Base-by-base conservation (phyloP, 2,113 vertebrate species). In the Salvelinus sp. region DNA sequence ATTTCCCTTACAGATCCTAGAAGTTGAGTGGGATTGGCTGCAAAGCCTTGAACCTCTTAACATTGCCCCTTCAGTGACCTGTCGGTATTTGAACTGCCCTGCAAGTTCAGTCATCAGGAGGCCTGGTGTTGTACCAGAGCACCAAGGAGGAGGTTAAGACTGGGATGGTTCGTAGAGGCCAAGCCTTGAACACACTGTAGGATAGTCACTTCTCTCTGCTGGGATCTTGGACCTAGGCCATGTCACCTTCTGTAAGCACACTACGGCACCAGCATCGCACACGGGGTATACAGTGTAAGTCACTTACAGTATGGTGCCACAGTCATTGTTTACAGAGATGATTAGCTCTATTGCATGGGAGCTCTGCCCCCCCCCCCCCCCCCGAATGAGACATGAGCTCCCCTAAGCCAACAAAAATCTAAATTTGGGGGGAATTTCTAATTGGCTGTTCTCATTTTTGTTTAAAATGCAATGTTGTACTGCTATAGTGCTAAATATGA, bases 21-120 rank as follows among this genome's bases (percentile, higher is more conserved):
- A 87, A 83, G 85, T 90, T 88, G 87, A 83, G 83, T 84, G 87
- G 87, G 86, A 90, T 88, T 90, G 87, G 86, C 88, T 86, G 86
- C 83, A 90, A 90, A 91, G 87, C 90, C 87, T 25, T 79, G 25
- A 79, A 91, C 86, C 83, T 88, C 89, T 88, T 90, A 84, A 88
- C 87, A 87, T 79, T 77, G 83, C 76, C 85, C 48, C 38, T 86
- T 84, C 65, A 6, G 72, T 91, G 90, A 92, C 90, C 90, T 73
- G 81, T 2, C 14, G 65, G 84, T 89, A 88, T 90, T 91, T 89
- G 86, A 90, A 84, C 83, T 90, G 88, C 82, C 87, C 89, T 76
- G 50, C 70, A 9, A 78, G 85, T 84, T 76, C 73, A 63, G 64
- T 83, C 84, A 87, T 89, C 82, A 87, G 82, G 77, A 88, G 72